Percentiles rank a stretch among this genome's conserved stretches.
Conservation (phyloP, 2,888 invertebrate species). For the Noctua janthe region DNA sequence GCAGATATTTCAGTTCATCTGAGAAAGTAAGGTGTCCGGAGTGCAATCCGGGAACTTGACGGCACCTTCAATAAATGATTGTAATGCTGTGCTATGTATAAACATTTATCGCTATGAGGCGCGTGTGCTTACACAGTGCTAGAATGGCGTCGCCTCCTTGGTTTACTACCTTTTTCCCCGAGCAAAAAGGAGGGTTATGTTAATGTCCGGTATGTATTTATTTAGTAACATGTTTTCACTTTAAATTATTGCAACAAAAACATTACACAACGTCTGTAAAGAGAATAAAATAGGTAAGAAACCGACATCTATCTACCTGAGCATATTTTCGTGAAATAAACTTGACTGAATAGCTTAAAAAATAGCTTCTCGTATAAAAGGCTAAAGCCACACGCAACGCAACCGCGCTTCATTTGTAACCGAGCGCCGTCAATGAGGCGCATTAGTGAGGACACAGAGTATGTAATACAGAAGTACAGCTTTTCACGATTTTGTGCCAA, state of each 20-base stretch:
- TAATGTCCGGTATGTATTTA: no score
- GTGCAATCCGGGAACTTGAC: background rate
- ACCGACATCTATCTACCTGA: no score
- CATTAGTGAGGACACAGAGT: constrained; percentile 14
- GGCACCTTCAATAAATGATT: background rate
- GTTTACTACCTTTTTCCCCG: background rate
- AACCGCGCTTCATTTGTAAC: constrained; percentile 50
- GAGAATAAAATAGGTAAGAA: background rate
- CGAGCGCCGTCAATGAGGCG: constrained; percentile 34
- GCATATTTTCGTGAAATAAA: constrained; percentile 5
- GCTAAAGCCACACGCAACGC: constrained; percentile 41
- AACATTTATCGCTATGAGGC: background rate
- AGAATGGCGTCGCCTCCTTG: background rate
- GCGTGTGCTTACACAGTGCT: constrained; percentile 13
- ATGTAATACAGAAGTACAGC: background rate
- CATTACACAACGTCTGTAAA: background rate
- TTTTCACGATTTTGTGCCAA: background rate
- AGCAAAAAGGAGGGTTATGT: background rate
- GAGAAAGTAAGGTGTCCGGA: background rate
- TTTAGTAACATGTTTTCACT: background rate
- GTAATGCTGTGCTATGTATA: background rate
- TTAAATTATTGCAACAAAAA: background rate
- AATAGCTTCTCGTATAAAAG: background rate
- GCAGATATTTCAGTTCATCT: background rate
- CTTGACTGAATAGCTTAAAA: constrained; percentile 15